These are phyloP conservation scores for Oxyura jamaicensis DNA, from an alignment of 2,113 vertebrate genomes.

Conservation along the genomic window DNA sequence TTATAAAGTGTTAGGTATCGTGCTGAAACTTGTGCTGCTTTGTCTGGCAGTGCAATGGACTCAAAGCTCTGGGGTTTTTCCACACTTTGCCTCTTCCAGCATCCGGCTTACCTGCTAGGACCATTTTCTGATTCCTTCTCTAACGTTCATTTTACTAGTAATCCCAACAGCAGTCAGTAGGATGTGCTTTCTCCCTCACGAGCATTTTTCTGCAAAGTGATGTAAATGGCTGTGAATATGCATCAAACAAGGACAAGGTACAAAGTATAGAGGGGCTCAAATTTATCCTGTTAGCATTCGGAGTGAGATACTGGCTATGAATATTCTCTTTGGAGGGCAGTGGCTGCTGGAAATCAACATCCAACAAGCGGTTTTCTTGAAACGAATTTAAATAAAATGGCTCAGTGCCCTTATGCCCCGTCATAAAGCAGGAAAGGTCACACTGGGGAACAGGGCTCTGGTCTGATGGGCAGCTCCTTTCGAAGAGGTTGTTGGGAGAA, in stretches of 20 bases:
- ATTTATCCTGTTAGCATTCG: not conserved
- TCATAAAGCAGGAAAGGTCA: conserved; percentile 37
- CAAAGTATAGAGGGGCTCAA: not conserved
- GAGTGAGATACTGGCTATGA: not conserved
- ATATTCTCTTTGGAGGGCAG: conserved; percentile 23
- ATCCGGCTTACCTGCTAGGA: not conserved
- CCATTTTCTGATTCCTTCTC: not conserved
- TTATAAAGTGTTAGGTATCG: not conserved
- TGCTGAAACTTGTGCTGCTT: not conserved
- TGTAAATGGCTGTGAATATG: not conserved
- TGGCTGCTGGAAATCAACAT: conserved; percentile 10
- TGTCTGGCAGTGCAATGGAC: not conserved
- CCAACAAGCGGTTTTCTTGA: conserved; percentile 20
- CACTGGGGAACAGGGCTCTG: not conserved
- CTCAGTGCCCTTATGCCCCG: not conserved
- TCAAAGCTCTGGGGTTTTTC: fast-evolving
- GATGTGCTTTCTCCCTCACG: not conserved
- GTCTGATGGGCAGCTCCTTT: not conserved
- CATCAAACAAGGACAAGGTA: not conserved
- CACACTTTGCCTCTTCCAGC: not conserved
- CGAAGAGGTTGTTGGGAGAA: conserved; percentile 32
- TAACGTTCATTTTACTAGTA: not conserved
- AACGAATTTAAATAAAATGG: conserved; percentile 26
- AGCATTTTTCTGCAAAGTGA: not conserved
- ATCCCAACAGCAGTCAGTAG: not conserved